Conservation (phyloP, 2,113 vertebrate genomes). For the Pygoscelis adeliae region DNA sequence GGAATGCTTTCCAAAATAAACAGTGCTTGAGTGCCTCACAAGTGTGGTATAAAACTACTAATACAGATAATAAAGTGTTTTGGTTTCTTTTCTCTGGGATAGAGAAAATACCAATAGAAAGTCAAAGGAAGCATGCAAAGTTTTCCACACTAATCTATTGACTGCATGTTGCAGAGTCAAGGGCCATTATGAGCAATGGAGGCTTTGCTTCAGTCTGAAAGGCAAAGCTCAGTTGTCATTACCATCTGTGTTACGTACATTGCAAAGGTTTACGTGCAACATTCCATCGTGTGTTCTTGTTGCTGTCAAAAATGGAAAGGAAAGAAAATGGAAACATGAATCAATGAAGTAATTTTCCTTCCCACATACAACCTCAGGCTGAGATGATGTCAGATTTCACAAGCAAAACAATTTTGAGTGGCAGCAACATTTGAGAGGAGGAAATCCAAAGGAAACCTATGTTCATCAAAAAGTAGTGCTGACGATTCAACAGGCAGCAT, state of each 20-base stretch:
- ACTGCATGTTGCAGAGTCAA: not conserved
- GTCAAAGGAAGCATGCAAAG: not conserved
- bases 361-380: not conserved
- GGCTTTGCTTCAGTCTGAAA: not conserved
- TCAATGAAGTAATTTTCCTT: not conserved
- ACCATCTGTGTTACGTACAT: not conserved
- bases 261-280: not conserved
- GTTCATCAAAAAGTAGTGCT: not conserved
- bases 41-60: not conserved
- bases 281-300: not conserved
- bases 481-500: not conserved
- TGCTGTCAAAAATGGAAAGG: not conserved
- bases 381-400: not conserved
- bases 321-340: not conserved
- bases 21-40: not conserved
- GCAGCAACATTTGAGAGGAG: not conserved
- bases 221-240: not conserved
- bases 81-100: not conserved
- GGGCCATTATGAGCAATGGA: not conserved
- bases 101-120: not conserved
- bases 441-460: not conserved
- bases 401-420: not conserved
- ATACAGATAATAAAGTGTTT: not conserved
- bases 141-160: not conserved
- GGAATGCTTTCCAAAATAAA: constrained; percentile 10